Base-by-base conservation (phyloP, 2,888 invertebrate species). In the Drepanosiphum platanoidis region DNA sequence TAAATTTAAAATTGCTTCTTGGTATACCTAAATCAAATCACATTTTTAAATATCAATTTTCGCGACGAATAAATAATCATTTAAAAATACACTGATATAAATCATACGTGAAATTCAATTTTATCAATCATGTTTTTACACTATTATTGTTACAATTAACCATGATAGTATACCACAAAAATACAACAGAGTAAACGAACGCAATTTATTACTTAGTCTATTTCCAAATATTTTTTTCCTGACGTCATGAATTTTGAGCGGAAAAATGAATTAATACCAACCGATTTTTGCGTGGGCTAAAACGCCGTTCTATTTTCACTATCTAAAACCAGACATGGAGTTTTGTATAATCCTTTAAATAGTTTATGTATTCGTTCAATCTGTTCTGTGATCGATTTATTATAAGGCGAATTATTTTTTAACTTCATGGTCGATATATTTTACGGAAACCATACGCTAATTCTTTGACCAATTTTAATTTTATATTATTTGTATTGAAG, bases 171-270 rank as follows among this genome's bases (percentile, higher is more conserved):
- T 52, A 75, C 34, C 27, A 77, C 39, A 77, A 61, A 77, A 77
- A 61, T 36, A 27, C 27, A 77, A 77, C 61, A 61, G 61, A 77
- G 27, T 77, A 77, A 36, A 77, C 39, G n/a, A 61, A 36, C 32
- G 39, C 15, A 15, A 52, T 77, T 61, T 77, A 77, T 61, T 39
- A 27, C 64, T 1, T 78, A 42, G 42, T 79, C 68, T 68, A 68
- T 79, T 79, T 79, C 27, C 46, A 39, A 79, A 68, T 52, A 11
- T 34, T 52, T n/a, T 39, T 68, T 36, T 22, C 9, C 22, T 81
- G 71, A 81, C 71, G 81, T 81, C 81, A 71, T 58, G 58, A n/a
- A 13, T 46, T 79, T 68, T 36, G 70, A 36, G 36, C 70, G 30
- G 8, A 58, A 71, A 79, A 68, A 68, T 46, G 18, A 42, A 79